phyloP scores from a whole-genome alignment of 2,113 vertebrate species.

The Cyprinodon variegatus region DNA sequence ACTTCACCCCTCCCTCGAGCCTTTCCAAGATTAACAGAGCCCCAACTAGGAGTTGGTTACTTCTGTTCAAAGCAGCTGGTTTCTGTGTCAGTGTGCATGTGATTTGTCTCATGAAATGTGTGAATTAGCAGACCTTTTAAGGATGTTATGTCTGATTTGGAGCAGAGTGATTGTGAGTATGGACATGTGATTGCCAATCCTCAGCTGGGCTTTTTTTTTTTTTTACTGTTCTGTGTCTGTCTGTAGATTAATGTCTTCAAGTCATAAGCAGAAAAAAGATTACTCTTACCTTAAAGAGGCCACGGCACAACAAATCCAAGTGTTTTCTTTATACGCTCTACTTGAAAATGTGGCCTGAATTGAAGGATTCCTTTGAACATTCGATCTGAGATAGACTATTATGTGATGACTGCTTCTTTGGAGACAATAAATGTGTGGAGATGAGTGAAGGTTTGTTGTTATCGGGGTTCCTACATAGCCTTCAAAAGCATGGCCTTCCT shows the following conservation, averaged over 20 bases:
- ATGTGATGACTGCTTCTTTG: slow-evolving; percentile 31
- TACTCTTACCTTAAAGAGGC: slow-evolving; percentile 13
- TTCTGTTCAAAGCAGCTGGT: slow-evolving; percentile 45
- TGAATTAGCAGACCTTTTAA: slow-evolving; percentile 65
- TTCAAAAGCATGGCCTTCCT: neutral
- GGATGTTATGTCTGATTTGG: slow-evolving; percentile 35
- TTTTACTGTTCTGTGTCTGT: slow-evolving; percentile 5
- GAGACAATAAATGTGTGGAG: slow-evolving; percentile 35
- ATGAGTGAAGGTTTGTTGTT: neutral
- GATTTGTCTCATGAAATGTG: slow-evolving; percentile 36
- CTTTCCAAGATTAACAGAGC: slow-evolving; percentile 1
- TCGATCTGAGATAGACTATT: slow-evolving; percentile 3
- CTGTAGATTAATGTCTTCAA: slow-evolving; percentile 37
- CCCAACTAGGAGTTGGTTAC: slow-evolving; percentile 25
- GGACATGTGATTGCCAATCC: slow-evolving; percentile 9
- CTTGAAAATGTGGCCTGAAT: slow-evolving; percentile 42
- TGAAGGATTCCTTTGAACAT: slow-evolving; percentile 10
- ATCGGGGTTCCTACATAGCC: neutral
- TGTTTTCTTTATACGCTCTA: slow-evolving; percentile 26
- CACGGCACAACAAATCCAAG: neutral
- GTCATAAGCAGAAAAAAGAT: slow-evolving; percentile 24
- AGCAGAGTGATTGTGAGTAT: slow-evolving; percentile 9
- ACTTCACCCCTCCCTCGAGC: neutral
- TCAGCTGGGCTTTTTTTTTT: slow-evolving; percentile 34
- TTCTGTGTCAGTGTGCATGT: slow-evolving; percentile 44